Conservation (phyloP, 2,113 vertebrate genomes). For the Orientallactaga bullata region DNA sequence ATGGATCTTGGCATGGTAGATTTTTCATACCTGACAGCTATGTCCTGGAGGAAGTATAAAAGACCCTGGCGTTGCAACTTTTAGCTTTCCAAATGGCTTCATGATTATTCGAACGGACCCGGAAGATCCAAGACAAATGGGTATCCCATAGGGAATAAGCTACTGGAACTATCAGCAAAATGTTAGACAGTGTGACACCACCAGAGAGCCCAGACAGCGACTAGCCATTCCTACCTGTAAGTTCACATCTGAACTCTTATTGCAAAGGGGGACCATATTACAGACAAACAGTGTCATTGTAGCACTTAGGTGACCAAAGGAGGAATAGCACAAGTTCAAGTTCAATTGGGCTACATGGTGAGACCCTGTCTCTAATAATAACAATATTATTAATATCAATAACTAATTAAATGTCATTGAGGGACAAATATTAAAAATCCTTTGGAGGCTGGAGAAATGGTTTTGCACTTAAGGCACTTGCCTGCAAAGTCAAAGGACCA, state of each 20-base stretch:
- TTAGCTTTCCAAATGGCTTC: constrained; percentile 41
- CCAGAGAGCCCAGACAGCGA: fast-evolving
- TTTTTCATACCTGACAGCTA: constrained; percentile 64
- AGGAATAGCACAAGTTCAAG: neutral
- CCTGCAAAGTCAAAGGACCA: too few relatives aligned
- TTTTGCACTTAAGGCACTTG: too few relatives aligned
- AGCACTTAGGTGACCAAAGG: neutral
- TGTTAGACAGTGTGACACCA: fast-evolving
- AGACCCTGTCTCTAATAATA: neutral
- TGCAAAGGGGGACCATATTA: neutral
- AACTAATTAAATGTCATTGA: neutral
- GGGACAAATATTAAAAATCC: neutral
- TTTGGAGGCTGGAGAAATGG: too few relatives aligned
- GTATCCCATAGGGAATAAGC: neutral
- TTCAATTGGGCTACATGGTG: neutral
- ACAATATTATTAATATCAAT: neutral
- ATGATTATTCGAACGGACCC: constrained; percentile 26
- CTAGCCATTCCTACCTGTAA: neutral
- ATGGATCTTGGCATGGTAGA: constrained; percentile 35
- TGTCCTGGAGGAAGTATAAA: constrained; percentile 54
- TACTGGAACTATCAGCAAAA: neutral
- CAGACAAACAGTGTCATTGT: neutral
- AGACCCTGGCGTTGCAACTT: constrained; percentile 45
- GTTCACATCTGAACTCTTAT: neutral
- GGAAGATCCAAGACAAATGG: constrained; percentile 30